These are phyloP conservation scores for Callocephalon fimbriatum DNA, from an alignment of 2,113 vertebrate genomes.

Conservation along the genomic window DNA sequence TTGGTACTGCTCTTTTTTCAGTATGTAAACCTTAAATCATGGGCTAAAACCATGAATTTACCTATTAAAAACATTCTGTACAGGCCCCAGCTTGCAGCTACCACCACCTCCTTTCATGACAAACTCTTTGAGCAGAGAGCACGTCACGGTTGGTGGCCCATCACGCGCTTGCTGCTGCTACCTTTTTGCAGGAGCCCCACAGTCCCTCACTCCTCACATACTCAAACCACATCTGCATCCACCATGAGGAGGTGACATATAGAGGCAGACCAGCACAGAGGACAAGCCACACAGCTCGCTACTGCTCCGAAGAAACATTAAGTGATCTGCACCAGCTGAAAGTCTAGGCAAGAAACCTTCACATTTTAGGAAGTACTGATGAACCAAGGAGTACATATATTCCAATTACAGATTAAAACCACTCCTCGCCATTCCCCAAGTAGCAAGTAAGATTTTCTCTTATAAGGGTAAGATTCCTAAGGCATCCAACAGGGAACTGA, in stretches of 20 bases:
- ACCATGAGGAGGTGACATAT: rapidly evolving
- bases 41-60: not conserved
- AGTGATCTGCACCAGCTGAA: not conserved
- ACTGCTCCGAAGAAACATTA: not conserved
- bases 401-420: not conserved
- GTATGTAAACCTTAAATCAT: not conserved
- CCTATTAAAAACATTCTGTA: not conserved
- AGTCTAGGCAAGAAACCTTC: not conserved
- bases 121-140: not conserved
- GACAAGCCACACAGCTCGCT: not conserved
- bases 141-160: not conserved
- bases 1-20: not conserved
- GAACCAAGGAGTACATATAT: not conserved
- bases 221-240: not conserved
- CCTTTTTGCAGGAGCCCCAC: not conserved
- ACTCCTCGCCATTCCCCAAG: not conserved
- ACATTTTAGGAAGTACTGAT: not conserved
- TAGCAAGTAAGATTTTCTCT: not conserved
- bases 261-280: not conserved
- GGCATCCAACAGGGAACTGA: not conserved
- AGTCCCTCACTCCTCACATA: not conserved
- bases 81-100: not conserved
- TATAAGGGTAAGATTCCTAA: not conserved
- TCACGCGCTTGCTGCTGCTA: not conserved
- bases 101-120: not conserved